These are phyloP conservation scores for Hipparchia sbordonii DNA, from an alignment of 2,888 invertebrate genomes.

Conservation along the genomic window DNA sequence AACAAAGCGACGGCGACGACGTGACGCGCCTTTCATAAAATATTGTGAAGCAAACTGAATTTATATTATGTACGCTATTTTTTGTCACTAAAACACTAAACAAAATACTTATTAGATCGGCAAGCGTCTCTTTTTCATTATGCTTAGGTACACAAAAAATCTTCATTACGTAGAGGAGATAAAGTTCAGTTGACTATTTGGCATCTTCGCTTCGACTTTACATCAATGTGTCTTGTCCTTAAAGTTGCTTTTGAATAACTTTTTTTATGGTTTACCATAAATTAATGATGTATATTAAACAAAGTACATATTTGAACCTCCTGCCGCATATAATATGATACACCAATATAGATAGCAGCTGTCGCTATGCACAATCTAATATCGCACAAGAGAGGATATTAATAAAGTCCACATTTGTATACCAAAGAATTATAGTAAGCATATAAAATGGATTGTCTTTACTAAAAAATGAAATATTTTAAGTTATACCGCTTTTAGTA, in stretches of 20 bases:
- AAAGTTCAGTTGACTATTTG: no score
- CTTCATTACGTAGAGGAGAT: no score
- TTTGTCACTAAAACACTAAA: no score
- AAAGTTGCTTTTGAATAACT: background rate
- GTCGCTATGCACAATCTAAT: conserved; percentile 39
- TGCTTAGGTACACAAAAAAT: no score
- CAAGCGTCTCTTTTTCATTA: no score
- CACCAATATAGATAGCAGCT: conserved; percentile 38
- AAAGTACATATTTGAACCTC: conserved; percentile 26
- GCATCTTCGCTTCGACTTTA: no score
- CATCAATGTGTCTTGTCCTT: background rate
- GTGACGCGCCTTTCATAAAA: no score
- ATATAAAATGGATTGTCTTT: conserved; percentile 35
- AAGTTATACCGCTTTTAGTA: background rate
- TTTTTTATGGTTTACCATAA: conserved; percentile 1
- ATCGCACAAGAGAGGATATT: conserved; percentile 13
- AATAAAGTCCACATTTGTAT: conserved; percentile 15
- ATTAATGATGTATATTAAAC: conserved; percentile 25
- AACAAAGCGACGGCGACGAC: no score
- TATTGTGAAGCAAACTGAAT: no score
- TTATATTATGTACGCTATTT: no score
- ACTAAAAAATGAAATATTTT: background rate
- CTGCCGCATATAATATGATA: conserved; percentile 37
- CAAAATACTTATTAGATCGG: no score
- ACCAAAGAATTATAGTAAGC: conserved; percentile 15